Evolutionary conservation across 2,113 vertebrate species (phyloP), one percentile per base, ranked within the genome.

Genomic region (Dipodomys spectabilis): DNA sequence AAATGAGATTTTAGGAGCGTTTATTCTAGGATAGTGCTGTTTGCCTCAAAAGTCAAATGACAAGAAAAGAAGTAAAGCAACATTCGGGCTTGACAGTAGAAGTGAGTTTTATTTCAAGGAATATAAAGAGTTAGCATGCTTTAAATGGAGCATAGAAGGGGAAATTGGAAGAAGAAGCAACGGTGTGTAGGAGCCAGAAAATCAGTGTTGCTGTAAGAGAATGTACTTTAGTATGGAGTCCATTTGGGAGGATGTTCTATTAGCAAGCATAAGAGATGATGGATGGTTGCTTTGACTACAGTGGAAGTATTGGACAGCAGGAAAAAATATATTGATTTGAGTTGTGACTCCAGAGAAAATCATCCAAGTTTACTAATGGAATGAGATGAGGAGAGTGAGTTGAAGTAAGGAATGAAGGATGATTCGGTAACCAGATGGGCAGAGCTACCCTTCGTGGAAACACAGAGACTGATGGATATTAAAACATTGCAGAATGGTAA

Each of bases 151-250:
- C 11, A 2, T 0, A 10, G 25, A 16, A 79, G 28, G 1, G 4
- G 30, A 57, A 11, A 7, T 8, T 39, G 13, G n/a, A 8, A 20
- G 16, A 32, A 53, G 13, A 1, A 18, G 1, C 0, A 16, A 3
- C 15, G 19, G 4, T n/a, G 5, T 44, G 7, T 4, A 32, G 12
- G 11, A 20, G 0, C 4, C 7, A 12, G 23, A 57, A 6, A 5
- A 16, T 27, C 7, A 45, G 20, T 15, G 57, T 28, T 16, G 13
- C 32, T 28, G 0, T 23, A 32, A 12, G 6, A 65, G 15, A 65
- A 45, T 15, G 3, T 35, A 27, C 2, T 62, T 74, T 28, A 7
- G 15, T 67, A 60, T 6, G 7, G 22, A 88, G 28, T 15, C 6
- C 1, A 27, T 67, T 57, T 73, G 44, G 23, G 9, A 84, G 27